Evolutionary conservation across 2,113 vertebrate genomes (phyloP).

Genomic region (Hirundichthys speculiger): DNA sequence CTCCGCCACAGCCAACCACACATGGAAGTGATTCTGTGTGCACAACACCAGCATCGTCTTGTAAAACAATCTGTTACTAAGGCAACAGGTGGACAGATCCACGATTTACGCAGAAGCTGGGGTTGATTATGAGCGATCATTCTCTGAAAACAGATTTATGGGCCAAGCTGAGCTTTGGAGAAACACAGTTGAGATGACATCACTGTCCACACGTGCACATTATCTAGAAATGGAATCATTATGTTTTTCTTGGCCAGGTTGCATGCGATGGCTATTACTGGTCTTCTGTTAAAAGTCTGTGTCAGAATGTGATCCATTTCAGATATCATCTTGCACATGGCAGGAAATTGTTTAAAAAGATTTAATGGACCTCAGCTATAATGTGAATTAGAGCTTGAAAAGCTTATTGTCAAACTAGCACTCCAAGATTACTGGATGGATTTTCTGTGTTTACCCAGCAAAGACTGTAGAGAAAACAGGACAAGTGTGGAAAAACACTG

Average conservation of each 20-base stretch:
- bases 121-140: conserved; percentile 27
- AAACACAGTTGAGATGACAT: conserved; percentile 48
- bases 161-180: conserved; percentile 19
- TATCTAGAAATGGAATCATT: conserved; percentile 33
- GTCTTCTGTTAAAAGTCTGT: conserved; percentile 34
- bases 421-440: conserved; percentile 13
- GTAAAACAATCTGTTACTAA: conserved; percentile 56
- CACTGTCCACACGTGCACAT: conserved; percentile 40
- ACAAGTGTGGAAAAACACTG: conserved; percentile 33
- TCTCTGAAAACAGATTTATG: not conserved
- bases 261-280: no score
- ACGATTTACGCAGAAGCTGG: conserved; percentile 22
- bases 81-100: conserved; percentile 43
- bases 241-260: conserved; percentile 52
- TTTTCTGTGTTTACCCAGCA: conserved; percentile 21
- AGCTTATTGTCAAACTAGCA: conserved; percentile 19
- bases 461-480: conserved; percentile 12
- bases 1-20: conserved; percentile 40
- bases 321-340: conserved; percentile 37
- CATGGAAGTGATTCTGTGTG: conserved; percentile 53
- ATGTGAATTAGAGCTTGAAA: conserved; percentile 11
- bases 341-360: conserved; percentile 43
- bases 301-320: conserved; percentile 45
- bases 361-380: conserved; percentile 36
- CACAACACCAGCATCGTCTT: conserved; percentile 31